Evolutionary conservation across 2,113 vertebrate genomes (phyloP), one percentile per base, ranked within the genome.

Genomic region (Kryptolebias marmoratus): DNA sequence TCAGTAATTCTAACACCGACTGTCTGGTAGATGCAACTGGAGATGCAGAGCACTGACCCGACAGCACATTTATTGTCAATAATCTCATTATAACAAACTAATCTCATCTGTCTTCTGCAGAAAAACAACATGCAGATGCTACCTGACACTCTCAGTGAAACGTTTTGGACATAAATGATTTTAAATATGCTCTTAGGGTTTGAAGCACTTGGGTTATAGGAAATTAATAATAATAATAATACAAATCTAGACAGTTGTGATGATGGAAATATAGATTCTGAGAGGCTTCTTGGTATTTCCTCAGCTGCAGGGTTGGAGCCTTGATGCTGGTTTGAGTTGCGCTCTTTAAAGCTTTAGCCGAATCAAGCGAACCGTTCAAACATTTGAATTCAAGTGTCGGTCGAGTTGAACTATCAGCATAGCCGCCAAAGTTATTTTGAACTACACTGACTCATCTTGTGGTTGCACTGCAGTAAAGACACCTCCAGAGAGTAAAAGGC

Each of bases 11-110:
- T 5, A 11, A 65, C 39, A 18, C 6, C 30, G 2, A 4, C 36
- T n/a, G 28, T 62, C 30, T 65, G 47, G 30, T 14, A 49, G 63
- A 53, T 8, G 48, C 39, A 56, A 75, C 55, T 42, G 69, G 66
- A 67, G 47, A 59, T 15, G 42, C 42, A 42, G 15, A 53, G 48
- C 63, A 84, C 77, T 80, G 83, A 89, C 80, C 56, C 42, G 60
- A 73, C 22, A 54, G 42, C 68, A 14, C 66, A 61, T 68, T 73
- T 61, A 49, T 65, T 77, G 66, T 16, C 57, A 62, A 71, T 80
- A 80, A 89, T 79, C 54, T 62, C 57, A 76, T 84, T 81, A 84
- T 56, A 54, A n/a, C 28, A 68, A 61, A 68, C 64, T 75, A 67
- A 82, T 74, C 49, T 32, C 52, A 62, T 80, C 62, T 67, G 55